A percentile compares a stretch with the other conserved stretches of the same genome.
Evolutionary conservation across 1,140 invertebrate genomes (phyloP).

Genomic region (Nymphalis io): DNA sequence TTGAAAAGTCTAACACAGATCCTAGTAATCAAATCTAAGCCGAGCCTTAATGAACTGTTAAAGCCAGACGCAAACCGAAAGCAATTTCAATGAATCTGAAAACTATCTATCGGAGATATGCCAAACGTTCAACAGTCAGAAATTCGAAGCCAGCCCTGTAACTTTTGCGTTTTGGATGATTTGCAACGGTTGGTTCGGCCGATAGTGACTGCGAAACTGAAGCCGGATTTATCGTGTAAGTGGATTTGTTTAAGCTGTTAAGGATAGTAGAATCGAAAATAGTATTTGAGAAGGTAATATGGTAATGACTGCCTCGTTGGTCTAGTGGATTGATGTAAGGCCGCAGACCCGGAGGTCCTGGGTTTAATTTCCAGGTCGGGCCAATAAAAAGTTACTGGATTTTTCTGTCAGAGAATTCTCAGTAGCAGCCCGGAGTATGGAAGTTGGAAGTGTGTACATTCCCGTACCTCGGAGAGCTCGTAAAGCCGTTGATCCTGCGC

Average conservation of each 20-base stretch:
- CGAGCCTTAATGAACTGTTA: neutral
- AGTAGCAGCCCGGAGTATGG: no score
- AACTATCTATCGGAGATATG: neutral
- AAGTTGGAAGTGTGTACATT: no score
- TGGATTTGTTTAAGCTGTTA: neutral
- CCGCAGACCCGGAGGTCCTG: no score
- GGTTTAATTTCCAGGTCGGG: no score
- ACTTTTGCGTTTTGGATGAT: neutral
- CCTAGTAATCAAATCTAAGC: neutral
- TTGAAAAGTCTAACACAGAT: neutral
- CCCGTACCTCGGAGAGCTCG: no score
- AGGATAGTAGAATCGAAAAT: neutral
- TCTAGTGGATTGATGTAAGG: no score
- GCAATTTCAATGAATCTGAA: neutral
- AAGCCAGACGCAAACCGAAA: neutral
- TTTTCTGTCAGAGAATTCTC: no score
- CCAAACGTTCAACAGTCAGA: neutral
- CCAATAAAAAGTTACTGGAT: no score
- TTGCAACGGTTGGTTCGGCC: conserved; percentile 9
- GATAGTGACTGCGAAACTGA: conserved; percentile 13
- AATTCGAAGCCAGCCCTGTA: neutral
- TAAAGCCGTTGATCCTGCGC: no score
- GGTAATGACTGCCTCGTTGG: no score
- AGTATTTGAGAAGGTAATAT: neutral
- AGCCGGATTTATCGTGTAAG: neutral